Evolutionary conservation across 2,797 vertebrate genomes (phyloP).

Genomic region (Pelobates cultripes): DNA sequence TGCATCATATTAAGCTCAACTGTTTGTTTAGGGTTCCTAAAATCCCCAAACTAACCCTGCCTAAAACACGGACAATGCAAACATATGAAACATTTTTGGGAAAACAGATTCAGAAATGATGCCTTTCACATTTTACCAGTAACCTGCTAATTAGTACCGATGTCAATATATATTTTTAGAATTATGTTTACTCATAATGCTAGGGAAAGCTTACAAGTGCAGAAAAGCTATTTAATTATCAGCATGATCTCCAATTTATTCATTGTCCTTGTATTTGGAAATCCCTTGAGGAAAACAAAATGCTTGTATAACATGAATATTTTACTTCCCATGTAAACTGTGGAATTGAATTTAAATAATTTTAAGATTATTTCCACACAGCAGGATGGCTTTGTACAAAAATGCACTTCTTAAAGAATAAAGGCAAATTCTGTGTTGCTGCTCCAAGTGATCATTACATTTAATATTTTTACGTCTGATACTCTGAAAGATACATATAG

Average conservation of each 20-base stretch:
- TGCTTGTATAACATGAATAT: constrained; percentile 37
- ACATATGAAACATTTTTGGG: no score
- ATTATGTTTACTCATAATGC: constrained; percentile 27
- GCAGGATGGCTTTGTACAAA: constrained; percentile 26
- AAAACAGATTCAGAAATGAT: neutral
- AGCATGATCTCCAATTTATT: constrained; percentile 37
- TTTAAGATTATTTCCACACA: constrained; percentile 43
- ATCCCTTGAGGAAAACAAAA: constrained; percentile 45
- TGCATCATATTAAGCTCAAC: no score
- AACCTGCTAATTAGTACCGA: neutral
- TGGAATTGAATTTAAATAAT: constrained; percentile 38
- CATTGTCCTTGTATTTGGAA: constrained; percentile 33
- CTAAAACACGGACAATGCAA: no score
- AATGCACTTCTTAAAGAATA: no score
- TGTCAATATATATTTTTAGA: constrained; percentile 27
- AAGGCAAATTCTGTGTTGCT: no score
- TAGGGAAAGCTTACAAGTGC: constrained; percentile 34
- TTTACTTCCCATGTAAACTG: constrained; percentile 13
- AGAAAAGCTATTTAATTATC: constrained; percentile 23
- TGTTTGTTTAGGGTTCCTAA: no score
- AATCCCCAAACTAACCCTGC: no score
- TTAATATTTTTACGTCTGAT: no score
- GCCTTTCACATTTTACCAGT: neutral
- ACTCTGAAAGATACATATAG: no score
- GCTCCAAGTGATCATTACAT: no score